Evolutionary conservation across 1,140 invertebrate genomes (phyloP), one percentile per base, ranked within the genome.

Genomic region (Chironomus tepperi): DNA sequence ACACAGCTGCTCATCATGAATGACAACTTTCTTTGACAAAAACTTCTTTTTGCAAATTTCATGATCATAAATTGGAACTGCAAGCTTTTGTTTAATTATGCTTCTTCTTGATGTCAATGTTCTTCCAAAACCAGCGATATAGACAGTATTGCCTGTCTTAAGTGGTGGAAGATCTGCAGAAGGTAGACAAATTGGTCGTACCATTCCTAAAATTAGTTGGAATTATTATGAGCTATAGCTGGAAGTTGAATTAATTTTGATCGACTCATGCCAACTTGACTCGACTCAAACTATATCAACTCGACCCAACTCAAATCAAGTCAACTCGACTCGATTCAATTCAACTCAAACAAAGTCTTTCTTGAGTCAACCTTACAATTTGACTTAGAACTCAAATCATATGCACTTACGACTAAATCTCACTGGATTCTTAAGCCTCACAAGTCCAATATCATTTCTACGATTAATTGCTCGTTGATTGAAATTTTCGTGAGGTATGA

Each of bases 51-150:
- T 72, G 75, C 89, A 90, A 0, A 81, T 74, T 0, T 77, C 42
- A 15, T 83, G 83, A 74, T 85, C 81, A 15, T 82, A 83, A 1
- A 88, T 76, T 0, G 87, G 85, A 19, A 90, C 42, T 1, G 75
- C 74, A 0, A 90, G 78, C 73, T 89, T 88, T 65, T 89, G 76
- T 75, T 89, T 90, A 0, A 89, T 76, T 16, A 84, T 81, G 74
- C 86, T 87, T 76, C 78, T 82, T 7, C 74, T 65, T 42, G 57
- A 42, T 7, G 79, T 76, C 65, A 85, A 79, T 34, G 86, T 87
- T 79, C 84, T 83, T 21, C 86, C 86, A 89, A 90, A 93, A 0
- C 91, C 91, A 0, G 90, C 89, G 0, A 88, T 86, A 24, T 84
- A 86, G 0, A 89, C 82, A 24, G 47, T 79, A 74, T 79, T 78